Percentiles rank a stretch among this genome's conserved stretches.
These are phyloP conservation scores for Cheilinus undulatus DNA, from an alignment of 2,113 vertebrate species.

Conservation along the genomic window DNA sequence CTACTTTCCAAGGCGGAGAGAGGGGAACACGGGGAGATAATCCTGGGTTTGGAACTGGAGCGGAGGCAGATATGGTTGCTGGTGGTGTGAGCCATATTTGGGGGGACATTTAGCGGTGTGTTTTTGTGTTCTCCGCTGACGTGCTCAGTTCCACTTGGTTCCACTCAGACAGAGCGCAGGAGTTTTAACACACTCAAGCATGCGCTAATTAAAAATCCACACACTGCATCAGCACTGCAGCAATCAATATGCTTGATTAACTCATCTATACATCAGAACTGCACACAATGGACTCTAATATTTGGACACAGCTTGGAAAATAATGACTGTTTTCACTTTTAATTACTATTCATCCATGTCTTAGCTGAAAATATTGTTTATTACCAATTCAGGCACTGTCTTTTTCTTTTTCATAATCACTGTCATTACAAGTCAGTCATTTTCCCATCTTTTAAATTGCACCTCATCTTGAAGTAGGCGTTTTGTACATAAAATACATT, in stretches of 20 bases:
- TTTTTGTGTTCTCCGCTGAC: constrained; percentile 39
- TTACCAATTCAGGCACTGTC: background rate
- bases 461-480: constrained; percentile 29
- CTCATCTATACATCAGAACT: constrained; percentile 77
- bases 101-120: constrained; percentile 28
- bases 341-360: background rate
- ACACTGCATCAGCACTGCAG: constrained; percentile 60
- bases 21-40: constrained; percentile 43
- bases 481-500: constrained; percentile 55
- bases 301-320: constrained; percentile 20
- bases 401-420: background rate
- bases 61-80: constrained; percentile 3
- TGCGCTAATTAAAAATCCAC: constrained; percentile 84
- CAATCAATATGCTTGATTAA: constrained; percentile 83
- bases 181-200: constrained; percentile 80
- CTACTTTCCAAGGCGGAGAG: constrained; percentile 37
- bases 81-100: constrained; percentile 3
- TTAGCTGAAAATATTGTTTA: background rate
- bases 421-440: constrained; percentile 36
- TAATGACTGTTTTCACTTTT: background rate
- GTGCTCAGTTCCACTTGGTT: constrained; percentile 79
- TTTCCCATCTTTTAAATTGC: constrained; percentile 34
- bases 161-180: constrained; percentile 71
- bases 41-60: constrained; percentile 42
- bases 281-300: constrained; percentile 31